These are phyloP conservation scores for Leptosomus discolor DNA, from an alignment of 2,113 vertebrate species.

Conservation along the genomic window DNA sequence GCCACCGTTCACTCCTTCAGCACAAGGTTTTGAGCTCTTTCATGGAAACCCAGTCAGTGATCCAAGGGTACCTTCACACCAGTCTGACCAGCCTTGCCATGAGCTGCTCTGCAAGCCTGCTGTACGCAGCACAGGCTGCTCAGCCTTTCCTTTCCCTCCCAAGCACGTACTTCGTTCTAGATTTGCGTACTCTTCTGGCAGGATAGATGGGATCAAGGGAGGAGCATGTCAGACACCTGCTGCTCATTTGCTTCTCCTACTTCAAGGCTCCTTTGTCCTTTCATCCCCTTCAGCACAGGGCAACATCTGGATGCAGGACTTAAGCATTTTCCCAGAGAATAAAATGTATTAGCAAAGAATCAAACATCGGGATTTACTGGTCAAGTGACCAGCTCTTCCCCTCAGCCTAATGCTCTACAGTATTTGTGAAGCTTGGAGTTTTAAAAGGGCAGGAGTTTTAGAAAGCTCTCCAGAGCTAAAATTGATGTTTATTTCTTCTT, in stretches of 20 bases:
- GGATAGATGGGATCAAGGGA: background rate
- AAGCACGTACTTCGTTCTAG: background rate
- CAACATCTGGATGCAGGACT: constrained; percentile 36
- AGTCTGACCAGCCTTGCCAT: background rate
- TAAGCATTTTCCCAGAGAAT: background rate
- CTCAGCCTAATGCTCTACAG: constrained; percentile 11
- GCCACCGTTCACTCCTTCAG: background rate
- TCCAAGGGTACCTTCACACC: background rate
- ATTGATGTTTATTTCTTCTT: background rate
- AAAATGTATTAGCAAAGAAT: constrained; percentile 17
- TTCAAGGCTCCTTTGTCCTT: background rate
- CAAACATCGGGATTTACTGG: constrained; percentile 28
- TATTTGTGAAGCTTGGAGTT: constrained; percentile 2
- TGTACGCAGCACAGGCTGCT: background rate
- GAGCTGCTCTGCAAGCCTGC: background rate
- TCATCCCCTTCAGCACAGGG: background rate
- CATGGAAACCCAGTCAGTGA: background rate
- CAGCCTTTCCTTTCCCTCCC: background rate
- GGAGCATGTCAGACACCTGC: background rate
- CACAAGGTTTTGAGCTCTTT: background rate
- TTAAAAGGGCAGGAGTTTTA: background rate
- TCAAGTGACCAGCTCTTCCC: constrained; percentile 25
- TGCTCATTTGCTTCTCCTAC: background rate
- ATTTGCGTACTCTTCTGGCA: background rate
- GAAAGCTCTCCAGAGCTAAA: background rate